Percentiles rank a stretch among this genome's conserved stretches.
phyloP scores from a whole-genome alignment of 2,113 vertebrate genomes.

The Garra rufa region DNA sequence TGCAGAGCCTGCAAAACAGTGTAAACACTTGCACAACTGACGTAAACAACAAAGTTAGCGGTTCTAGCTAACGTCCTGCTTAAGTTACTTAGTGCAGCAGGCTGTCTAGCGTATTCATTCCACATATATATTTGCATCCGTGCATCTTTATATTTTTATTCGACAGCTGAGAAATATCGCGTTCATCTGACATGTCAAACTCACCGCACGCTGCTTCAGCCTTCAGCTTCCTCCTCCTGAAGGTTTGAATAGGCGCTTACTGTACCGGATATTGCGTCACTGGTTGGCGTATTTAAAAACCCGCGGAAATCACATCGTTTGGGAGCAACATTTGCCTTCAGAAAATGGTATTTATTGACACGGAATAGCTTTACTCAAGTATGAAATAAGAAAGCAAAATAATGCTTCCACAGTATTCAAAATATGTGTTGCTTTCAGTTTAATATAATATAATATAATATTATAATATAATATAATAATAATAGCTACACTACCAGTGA shows the following conservation, averaged over 20 bases:
- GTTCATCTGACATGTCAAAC: background rate
- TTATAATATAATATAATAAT: no score
- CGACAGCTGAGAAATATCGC: background rate
- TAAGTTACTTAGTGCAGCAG: background rate
- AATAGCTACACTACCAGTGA: no score
- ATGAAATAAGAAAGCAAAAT: background rate
- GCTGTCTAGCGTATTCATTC: background rate
- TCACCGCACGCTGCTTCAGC: background rate
- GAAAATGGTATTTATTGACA: background rate
- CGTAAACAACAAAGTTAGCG: constrained; percentile 11
- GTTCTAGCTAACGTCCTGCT: background rate
- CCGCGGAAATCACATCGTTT: background rate
- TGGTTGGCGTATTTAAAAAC: background rate
- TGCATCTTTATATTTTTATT: background rate
- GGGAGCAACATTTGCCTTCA: background rate
- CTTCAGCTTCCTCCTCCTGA: background rate
- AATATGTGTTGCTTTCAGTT: background rate
- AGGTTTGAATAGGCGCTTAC: constrained; percentile 7
- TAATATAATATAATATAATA: no score
- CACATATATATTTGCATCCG: background rate
- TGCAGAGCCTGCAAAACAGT: background rate
- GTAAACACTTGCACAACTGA: background rate
- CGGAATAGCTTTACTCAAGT: background rate
- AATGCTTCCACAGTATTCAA: background rate
- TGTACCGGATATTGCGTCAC: constrained; percentile 27